Base-by-base conservation (phyloP, 2,888 invertebrate species). In the Helleia helle region DNA sequence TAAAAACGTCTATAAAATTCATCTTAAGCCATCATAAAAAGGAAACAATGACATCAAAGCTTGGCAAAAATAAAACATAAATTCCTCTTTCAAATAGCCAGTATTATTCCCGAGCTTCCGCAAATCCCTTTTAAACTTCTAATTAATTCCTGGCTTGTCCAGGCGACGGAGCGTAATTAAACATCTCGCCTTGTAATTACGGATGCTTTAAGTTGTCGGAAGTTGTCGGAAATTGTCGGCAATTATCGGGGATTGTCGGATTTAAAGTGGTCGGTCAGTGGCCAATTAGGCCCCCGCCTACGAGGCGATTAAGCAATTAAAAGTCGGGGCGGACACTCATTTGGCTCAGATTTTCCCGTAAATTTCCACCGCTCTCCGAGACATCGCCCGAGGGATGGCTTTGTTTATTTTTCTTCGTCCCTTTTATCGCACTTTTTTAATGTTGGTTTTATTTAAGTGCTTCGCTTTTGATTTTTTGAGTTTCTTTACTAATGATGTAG, bases 181-280 rank as follows among this genome's bases (percentile, higher is more conserved):
- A 71, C 80, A 81, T 76, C 72, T 71, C 76, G 74, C 75, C 80
- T 73, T 81, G 79, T 84, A 81, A 84, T 84, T 83, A 83, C 71
- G 55, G 59, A 55, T 58, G 56, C 57, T 73, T 65, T 68, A 71
- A 58, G 47, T 58, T 55, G 58, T 56, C 56, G 57, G 58, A 55
- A 70, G 62, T 68, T 66, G 65, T 63, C 65, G 70, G 65, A 66
- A 62, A 54, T 67, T 65, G 61, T 62, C 70, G 70, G 67, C 64
- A 62, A 56, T 68, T 65, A 61, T 59, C 70, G 67, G 68, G 58
- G 61, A 62, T 66, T 63, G 64, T 66, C 66, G 65, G 66, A 52
- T 56, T 60, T 65, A 67, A 77, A 81, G 80, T 76, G 80, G 75
- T 66, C 77, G 71, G 72, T 54, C 59, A 58, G 52, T 50, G 58